Conservation (phyloP, 2,797 vertebrate genomes). For the Knipowitschia caucasica region DNA sequence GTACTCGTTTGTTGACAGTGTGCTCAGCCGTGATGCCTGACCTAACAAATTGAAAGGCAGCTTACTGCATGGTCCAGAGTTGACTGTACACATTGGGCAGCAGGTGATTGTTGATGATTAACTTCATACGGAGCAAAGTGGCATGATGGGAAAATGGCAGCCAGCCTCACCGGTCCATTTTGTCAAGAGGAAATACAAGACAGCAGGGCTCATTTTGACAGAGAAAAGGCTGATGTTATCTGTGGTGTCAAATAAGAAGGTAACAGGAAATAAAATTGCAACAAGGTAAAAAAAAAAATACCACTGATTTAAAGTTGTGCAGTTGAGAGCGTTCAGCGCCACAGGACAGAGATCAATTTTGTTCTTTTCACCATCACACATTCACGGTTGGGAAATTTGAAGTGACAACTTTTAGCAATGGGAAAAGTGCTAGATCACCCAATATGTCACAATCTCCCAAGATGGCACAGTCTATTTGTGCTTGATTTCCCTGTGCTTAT, state of each 20-base stretch:
- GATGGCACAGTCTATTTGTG: too few species aligned
- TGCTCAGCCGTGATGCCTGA: conserved; percentile 44
- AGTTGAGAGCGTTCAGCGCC: conserved; percentile 13
- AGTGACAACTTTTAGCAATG: background rate
- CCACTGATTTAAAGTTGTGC: conserved; percentile 17
- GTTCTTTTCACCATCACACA: conserved; percentile 1
- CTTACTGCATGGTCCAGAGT: conserved; percentile 21
- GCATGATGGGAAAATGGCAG: conserved; percentile 24
- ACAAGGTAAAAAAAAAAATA: conserved; percentile 42
- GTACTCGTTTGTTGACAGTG: conserved; percentile 47
- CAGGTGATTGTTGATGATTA: conserved; percentile 64
- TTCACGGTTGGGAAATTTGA: conserved; percentile 15
- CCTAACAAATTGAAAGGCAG: conserved; percentile 27
- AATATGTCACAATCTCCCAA: too few species aligned
- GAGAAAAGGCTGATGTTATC: conserved; percentile 63
- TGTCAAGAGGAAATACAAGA: conserved; percentile 43
- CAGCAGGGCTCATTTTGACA: conserved; percentile 37
- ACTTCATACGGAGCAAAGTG: conserved; percentile 45
- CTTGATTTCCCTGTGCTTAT: background rate
- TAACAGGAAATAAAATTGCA: conserved; percentile 61
- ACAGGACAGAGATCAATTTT: conserved; percentile 29
- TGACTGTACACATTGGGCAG: conserved; percentile 50
- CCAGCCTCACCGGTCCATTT: conserved; percentile 34
- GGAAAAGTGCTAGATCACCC: background rate
- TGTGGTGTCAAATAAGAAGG: conserved; percentile 51